Evolutionary conservation across 2,888 invertebrate genomes (phyloP).

Genomic region (Heliconius cydno): DNA sequence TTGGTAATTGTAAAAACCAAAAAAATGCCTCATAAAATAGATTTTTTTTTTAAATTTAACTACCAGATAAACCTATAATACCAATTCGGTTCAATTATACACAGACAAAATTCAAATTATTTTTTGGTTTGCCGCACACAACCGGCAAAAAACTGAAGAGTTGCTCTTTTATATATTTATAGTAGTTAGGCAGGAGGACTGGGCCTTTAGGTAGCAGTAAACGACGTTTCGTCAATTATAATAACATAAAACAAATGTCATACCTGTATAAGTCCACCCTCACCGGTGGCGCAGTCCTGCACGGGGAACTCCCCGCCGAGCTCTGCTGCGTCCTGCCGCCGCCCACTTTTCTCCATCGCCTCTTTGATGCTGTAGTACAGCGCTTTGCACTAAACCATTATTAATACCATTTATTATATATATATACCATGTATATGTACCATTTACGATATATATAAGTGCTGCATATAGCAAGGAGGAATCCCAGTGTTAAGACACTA

Average conservation of each 20-base stretch:
- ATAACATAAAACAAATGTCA: not conserved
- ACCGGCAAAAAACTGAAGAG: no score
- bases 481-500: not conserved
- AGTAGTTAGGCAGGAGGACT: no score
- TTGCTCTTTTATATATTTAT: no score
- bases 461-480: not conserved
- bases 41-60: not conserved
- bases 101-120: not conserved
- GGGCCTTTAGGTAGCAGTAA: not conserved
- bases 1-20: no score
- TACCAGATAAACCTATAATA: not conserved
- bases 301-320: conserved; percentile 99
- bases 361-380: conserved; percentile 99
- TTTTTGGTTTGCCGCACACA: not conserved
- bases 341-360: conserved; percentile 97
- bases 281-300: conserved; percentile 97
- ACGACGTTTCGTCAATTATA: not conserved
- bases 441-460: no score
- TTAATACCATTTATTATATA: not conserved
- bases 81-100: not conserved
- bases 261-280: conserved; percentile 96
- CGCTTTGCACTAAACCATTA: conserved; percentile 93
- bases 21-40: no score
- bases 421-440: no score
- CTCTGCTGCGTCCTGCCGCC: conserved; percentile 87